phyloP scores from a whole-genome alignment of 2,888 invertebrate species.

The Metopia argyrocephala region DNA sequence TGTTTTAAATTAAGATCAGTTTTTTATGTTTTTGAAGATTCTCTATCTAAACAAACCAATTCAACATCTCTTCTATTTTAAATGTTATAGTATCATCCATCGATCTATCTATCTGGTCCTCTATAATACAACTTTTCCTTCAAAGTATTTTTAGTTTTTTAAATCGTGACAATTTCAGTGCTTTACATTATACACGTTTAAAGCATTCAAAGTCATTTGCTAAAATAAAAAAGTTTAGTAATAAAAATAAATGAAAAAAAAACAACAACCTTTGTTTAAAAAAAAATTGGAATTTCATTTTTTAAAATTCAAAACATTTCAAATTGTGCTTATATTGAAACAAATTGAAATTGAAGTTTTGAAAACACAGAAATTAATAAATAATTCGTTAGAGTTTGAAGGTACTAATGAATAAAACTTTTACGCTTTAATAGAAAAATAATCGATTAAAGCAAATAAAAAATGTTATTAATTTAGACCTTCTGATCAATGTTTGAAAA shows the following conservation, averaged over 20 bases:
- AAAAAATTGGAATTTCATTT: conserved; percentile 20
- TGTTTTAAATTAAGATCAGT: conserved; percentile 54
- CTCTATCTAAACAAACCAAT: conserved; percentile 20
- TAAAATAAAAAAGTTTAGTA: not conserved
- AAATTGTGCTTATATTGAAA: conserved; percentile 43
- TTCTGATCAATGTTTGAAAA: not conserved
- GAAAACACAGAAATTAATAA: conserved; percentile 1
- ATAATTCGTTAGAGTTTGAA: not conserved
- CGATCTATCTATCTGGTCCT: not conserved
- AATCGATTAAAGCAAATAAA: not conserved
- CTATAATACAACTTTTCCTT: not conserved
- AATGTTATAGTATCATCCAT: conserved; percentile 52
- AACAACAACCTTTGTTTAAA: not conserved
- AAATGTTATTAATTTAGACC: not conserved
- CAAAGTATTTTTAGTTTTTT: conserved; percentile 40
- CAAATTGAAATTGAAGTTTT: conserved; percentile 7
- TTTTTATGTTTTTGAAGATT: conserved; percentile 47
- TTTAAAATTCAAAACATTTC: conserved; percentile 35
- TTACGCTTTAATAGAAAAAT: not conserved
- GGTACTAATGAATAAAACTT: not conserved
- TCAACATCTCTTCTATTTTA: conserved; percentile 31
- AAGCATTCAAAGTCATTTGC: conserved; percentile 62
- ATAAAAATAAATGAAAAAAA: conserved; percentile 17
- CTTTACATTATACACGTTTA: conserved; percentile 60
- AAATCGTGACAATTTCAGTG: conserved; percentile 58